A percentile compares a stretch with the other conserved stretches of the same genome.
These are phyloP conservation scores for Paradisaea rubra DNA, from an alignment of 2,113 vertebrate species.

Conservation along the genomic window DNA sequence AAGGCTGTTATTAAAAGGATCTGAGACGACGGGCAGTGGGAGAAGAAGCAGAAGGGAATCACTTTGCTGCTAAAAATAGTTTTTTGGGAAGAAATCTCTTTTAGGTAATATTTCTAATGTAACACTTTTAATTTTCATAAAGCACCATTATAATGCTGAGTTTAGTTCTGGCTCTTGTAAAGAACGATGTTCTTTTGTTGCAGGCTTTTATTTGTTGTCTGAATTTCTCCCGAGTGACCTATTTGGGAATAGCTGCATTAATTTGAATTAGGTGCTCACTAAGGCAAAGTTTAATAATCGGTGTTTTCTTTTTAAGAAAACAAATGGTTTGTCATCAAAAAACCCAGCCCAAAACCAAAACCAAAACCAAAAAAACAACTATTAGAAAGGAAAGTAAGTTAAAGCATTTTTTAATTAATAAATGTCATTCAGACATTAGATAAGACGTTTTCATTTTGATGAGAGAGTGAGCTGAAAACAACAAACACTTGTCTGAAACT, in stretches of 20 bases:
- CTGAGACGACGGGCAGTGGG: fast-evolving
- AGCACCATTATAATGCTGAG: background rate
- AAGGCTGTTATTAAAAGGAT: background rate
- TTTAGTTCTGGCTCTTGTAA: background rate
- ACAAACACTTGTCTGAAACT: background rate
- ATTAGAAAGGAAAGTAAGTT: background rate
- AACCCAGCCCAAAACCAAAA: background rate
- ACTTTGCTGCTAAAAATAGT: background rate
- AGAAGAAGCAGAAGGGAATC: background rate
- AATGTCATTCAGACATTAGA: background rate
- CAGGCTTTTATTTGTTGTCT: background rate
- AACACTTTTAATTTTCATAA: background rate
- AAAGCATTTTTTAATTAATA: background rate
- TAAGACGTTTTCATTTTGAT: background rate
- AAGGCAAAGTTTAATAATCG: background rate
- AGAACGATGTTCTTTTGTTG: background rate
- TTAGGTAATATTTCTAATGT: background rate
- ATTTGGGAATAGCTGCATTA: background rate
- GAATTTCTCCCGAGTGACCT: background rate
- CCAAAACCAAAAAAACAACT: background rate
- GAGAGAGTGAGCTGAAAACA: background rate
- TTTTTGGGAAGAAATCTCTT: background rate
- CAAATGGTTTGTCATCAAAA: background rate
- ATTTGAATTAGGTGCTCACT: background rate
- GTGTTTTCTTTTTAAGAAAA: background rate